Base-by-base conservation (phyloP, 1,140 invertebrate species). In the Zophobas atratus region DNA sequence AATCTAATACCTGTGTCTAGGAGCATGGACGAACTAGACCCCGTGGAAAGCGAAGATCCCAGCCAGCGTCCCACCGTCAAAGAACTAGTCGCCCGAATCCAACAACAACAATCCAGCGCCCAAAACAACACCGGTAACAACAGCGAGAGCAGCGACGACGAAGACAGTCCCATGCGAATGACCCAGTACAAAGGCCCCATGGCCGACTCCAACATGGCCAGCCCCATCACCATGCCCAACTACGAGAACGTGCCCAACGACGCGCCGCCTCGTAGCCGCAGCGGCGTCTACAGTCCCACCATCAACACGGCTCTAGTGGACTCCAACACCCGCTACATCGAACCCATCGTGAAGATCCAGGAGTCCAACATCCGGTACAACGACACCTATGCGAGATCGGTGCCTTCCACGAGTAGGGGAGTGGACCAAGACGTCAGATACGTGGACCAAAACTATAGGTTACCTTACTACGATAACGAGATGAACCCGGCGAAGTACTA, bases 81-180 rank as follows among this genome's bases (percentile, higher is more conserved):
- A 82, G 90, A 91, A 82, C 84, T 91, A 77, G 89, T 91, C 38
- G 90, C 89, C 1, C 86, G 88, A 82, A 89, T 90, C 33, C 89
- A 91, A 83, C 86, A 88, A 72, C 86, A 89, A 75, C 87, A 89
- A 72, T 39, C 78, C n/a, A 73, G 78, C 33, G 33, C 55, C 2
- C 63, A 73, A n/a, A 73, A 70, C 33, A 76, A 33, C 55, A 79
- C 36, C 74, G 84, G 79, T 1, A 77, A 82, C 2, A 80, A 85
- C 75, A 85, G 84, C 1, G 90, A 91, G 81, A 90, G 88, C 77
- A 90, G 88, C 79, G 88, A 91, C 77, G 88, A 91, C 83, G 90
- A 90, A 84, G 88, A 90, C 79, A 86, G 84, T 75, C 89, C 89
- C 2, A 87, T 90, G 35, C 84, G 89, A 74, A 87, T 85, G 75